Evolutionary conservation across 2,888 invertebrate genomes (phyloP).

Genomic region (Limnephilus rhombicus): DNA sequence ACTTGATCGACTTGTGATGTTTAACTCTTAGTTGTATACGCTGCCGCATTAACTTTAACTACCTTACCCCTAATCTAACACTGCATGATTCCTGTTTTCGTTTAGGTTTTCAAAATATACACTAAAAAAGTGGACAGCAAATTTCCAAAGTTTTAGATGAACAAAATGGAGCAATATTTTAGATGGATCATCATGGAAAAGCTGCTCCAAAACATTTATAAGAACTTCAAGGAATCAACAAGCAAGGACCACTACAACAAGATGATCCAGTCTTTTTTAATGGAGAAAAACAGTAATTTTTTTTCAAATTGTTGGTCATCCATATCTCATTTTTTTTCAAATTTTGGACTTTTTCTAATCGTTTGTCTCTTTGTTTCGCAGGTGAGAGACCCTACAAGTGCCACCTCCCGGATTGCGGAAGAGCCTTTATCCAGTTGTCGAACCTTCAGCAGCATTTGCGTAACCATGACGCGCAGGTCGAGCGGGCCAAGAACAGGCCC

Average conservation of each 20-base stretch:
- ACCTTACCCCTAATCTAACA: background rate
- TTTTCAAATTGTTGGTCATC: background rate
- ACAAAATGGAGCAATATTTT: background rate
- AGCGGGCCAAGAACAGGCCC: conserved; percentile 95
- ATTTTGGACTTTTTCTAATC: conserved; percentile 30
- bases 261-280: background rate
- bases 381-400: conserved; percentile 98
- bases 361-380: conserved; percentile 74
- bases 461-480: conserved; percentile 97
- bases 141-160: background rate
- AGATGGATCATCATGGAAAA: background rate
- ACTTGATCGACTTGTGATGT: conserved; percentile 46
- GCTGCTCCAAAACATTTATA: background rate
- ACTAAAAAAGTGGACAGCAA: background rate
- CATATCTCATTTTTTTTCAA: background rate
- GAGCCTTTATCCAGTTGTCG: conserved; percentile 97
- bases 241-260: background rate
- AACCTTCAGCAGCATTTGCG: conserved; percentile 97
- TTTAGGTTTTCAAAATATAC: conserved; percentile 17
- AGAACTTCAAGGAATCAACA: background rate
- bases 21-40: conserved; percentile 32
- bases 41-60: conserved; percentile 48
- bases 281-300: background rate
- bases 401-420: conserved; percentile 95
- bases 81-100: background rate